These are phyloP conservation scores for Hyaena hyaena DNA, from an alignment of 2,113 vertebrate genomes.

Conservation along the genomic window DNA sequence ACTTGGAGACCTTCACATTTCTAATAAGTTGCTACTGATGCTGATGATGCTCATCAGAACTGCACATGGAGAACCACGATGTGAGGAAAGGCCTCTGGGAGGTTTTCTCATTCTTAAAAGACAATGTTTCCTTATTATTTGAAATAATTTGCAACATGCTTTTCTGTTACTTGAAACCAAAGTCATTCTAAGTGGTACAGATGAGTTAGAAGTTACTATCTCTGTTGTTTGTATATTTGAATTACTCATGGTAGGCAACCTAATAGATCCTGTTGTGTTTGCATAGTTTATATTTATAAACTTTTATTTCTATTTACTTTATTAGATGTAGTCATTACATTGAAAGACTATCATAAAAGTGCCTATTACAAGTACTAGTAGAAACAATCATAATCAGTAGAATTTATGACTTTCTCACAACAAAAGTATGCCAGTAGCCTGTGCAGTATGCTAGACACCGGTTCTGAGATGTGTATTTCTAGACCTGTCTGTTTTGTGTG, in stretches of 20 bases:
- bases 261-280: neutral
- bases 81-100: neutral
- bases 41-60: no score
- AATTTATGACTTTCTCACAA: neutral
- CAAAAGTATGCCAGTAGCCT: neutral
- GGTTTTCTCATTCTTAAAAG: neutral
- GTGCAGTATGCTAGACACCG: neutral
- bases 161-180: neutral
- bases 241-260: neutral
- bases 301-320: constrained; percentile 17
- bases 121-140: neutral
- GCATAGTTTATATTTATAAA: neutral
- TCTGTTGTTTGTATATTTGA: neutral
- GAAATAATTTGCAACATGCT: neutral
- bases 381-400: constrained; percentile 19
- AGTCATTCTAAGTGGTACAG: neutral
- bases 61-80: neutral
- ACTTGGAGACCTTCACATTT: neutral
- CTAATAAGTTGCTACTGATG: neutral
- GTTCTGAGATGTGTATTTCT: neutral
- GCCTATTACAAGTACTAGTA: neutral
- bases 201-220: neutral
- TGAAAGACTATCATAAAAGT: neutral
- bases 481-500: neutral
- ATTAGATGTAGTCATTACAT: neutral